Evolutionary conservation across 2,888 invertebrate genomes (phyloP).

Genomic region (Palloptera scutellata): DNA sequence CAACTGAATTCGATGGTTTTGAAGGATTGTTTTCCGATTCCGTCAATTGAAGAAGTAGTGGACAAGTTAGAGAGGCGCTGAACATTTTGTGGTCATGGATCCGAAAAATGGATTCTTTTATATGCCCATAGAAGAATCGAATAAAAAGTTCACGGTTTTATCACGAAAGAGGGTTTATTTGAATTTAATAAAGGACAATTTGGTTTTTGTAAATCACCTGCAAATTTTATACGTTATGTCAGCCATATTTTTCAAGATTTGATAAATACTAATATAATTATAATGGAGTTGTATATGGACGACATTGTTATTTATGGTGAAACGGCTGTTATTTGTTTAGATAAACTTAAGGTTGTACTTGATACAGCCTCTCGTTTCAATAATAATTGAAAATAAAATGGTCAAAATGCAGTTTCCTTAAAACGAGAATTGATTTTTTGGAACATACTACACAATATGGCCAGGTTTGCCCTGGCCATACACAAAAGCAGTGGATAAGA

Average conservation of each 20-base stretch:
- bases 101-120: constrained; percentile 32
- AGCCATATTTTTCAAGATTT: constrained; percentile 33
- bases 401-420: constrained; percentile 25
- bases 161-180: constrained; percentile 27
- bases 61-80: constrained; percentile 15
- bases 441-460: constrained; percentile 16
- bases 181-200: constrained; percentile 30
- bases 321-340: constrained; percentile 14
- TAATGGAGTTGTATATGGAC: constrained; percentile 35
- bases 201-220: constrained; percentile 34
- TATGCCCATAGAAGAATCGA: constrained; percentile 25
- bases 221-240: constrained; percentile 31
- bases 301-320: constrained; percentile 22
- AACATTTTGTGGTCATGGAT: constrained; percentile 25
- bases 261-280: constrained; percentile 26
- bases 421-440: constrained; percentile 19
- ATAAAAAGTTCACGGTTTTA: constrained; percentile 30
- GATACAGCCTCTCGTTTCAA: constrained; percentile 6
- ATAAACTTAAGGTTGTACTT: constrained; percentile 14
- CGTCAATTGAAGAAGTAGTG: constrained; percentile 29
- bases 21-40: constrained; percentile 52
- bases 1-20: constrained; percentile 52
- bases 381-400: constrained; percentile 24
- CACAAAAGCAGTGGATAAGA: constrained; percentile 23
- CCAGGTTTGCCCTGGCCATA: constrained; percentile 26